Evolutionary conservation across 2,113 vertebrate species (phyloP).

Genomic region (Hippolais icterina): DNA sequence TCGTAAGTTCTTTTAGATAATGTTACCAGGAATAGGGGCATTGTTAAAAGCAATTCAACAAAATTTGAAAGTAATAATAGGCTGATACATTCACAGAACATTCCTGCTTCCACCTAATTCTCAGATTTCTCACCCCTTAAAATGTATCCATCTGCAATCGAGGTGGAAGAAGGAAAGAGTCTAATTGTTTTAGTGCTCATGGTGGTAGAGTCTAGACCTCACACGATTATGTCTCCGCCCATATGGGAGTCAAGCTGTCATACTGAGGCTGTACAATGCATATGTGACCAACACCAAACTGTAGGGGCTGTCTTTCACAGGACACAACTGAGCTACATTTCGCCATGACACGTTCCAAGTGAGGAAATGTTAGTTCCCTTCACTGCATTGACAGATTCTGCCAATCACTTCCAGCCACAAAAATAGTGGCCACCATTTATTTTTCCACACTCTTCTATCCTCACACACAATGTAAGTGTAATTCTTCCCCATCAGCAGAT

Average conservation of each 20-base stretch:
- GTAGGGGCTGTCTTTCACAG: background rate
- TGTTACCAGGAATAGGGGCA: background rate
- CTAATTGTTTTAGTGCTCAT: background rate
- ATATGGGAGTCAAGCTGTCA: background rate
- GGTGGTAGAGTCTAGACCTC: background rate
- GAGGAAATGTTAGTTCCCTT: background rate
- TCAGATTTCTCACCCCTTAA: background rate
- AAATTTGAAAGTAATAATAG: background rate
- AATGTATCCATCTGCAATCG: background rate
- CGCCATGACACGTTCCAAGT: background rate
- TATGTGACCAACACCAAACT: background rate
- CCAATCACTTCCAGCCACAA: background rate
- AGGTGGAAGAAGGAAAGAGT: background rate
- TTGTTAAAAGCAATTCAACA: background rate
- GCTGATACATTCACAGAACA: background rate
- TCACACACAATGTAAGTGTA: background rate
- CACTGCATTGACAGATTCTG: background rate
- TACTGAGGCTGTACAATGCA: background rate
- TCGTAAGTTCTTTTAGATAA: background rate
- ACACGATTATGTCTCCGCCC: background rate
- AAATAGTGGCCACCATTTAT: background rate
- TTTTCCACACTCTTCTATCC: background rate
- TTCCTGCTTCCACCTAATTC: background rate
- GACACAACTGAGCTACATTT: background rate
- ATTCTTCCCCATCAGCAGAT: slow-evolving; percentile 56